Evolutionary conservation across 2,888 invertebrate species (phyloP).

Genomic region (Conops quadrifasciatus): DNA sequence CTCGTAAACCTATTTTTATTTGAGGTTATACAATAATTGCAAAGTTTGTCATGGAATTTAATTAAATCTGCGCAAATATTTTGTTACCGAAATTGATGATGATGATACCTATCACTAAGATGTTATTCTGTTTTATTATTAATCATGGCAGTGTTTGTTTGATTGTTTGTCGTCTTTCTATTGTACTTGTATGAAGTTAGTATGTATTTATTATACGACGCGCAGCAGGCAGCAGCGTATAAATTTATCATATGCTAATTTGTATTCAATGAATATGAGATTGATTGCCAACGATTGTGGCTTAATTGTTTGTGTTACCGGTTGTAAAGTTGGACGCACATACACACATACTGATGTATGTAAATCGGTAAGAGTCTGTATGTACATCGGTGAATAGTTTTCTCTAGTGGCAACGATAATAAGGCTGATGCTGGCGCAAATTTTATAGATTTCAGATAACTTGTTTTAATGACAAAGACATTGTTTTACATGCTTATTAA

Average conservation of each 20-base stretch:
- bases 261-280: slow-evolving; percentile 21
- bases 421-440: neutral
- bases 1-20: too few species aligned
- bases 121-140: too few species aligned
- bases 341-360: too few species aligned
- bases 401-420: neutral
- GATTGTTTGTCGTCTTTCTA: neutral
- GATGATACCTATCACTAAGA: too few species aligned
- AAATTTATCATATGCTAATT: slow-evolving; percentile 21
- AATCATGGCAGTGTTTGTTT: too few species aligned
- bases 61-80: too few species aligned
- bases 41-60: too few species aligned
- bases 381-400: too few species aligned
- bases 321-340: neutral
- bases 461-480: slow-evolving; percentile 1
- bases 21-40: too few species aligned
- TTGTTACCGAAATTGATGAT: too few species aligned
- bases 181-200: neutral
- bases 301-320: slow-evolving; percentile 9
- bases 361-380: too few species aligned
- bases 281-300: slow-evolving; percentile 6
- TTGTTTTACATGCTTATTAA: neutral
- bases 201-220: neutral
- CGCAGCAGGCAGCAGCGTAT: neutral
- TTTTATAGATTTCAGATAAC: neutral